A percentile compares a stretch with the other conserved stretches of the same genome.
Conservation (phyloP, 2,888 invertebrate species). For the Eristalinus aeneus region DNA sequence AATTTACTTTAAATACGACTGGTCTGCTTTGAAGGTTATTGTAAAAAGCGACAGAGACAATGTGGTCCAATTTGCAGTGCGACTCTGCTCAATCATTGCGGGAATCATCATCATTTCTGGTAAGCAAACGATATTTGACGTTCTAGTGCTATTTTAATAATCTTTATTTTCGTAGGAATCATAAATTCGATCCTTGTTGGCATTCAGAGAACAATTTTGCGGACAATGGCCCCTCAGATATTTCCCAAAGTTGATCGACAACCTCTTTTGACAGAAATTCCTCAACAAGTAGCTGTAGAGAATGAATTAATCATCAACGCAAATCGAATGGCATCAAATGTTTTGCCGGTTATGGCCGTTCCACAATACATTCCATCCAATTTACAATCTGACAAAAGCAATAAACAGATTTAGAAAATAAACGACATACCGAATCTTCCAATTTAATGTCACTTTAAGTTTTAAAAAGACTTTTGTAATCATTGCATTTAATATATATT, state of each 20-base stretch:
- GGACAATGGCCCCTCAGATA: slow-evolving; percentile 51
- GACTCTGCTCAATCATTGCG: slow-evolving; percentile 94
- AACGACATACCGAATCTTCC: neutral
- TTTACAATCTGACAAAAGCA: slow-evolving; percentile 21
- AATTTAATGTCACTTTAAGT: neutral
- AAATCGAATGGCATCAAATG: slow-evolving; percentile 53
- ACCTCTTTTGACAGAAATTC: slow-evolving; percentile 19
- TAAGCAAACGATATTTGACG: slow-evolving; percentile 28
- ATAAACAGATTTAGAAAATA: neutral
- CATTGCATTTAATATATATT: neutral
- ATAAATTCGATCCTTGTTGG: slow-evolving; percentile 59
- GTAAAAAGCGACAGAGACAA: slow-evolving; percentile 91
- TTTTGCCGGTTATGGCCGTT: slow-evolving; percentile 38
- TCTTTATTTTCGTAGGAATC: slow-evolving; percentile 52
- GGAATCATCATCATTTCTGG: slow-evolving; percentile 95
- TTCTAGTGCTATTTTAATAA: neutral
- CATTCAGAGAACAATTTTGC: slow-evolving; percentile 34
- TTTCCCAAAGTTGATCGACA: neutral
- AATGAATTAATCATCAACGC: slow-evolving; percentile 57
- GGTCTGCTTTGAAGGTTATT: slow-evolving; percentile 93
- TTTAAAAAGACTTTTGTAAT: neutral
- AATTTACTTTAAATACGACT: slow-evolving; percentile 97
- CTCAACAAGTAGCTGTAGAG: slow-evolving; percentile 47
- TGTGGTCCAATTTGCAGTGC: slow-evolving; percentile 89
- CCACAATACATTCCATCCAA: slow-evolving; percentile 18